phyloP scores from a whole-genome alignment of 2,113 vertebrate genomes.

The Micronisus gabar region DNA sequence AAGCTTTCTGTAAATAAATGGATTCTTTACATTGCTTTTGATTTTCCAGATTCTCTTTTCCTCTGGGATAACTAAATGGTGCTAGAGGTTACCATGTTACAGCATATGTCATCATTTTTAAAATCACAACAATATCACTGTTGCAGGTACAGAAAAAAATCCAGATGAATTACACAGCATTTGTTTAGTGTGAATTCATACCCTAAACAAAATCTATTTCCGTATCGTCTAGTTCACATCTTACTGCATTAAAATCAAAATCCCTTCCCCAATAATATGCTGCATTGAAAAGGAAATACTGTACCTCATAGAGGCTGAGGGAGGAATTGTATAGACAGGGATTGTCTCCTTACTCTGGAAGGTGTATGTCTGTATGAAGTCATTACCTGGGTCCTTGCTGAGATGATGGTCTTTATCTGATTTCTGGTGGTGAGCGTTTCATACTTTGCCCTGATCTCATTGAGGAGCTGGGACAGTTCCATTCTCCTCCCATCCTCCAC shows the following conservation, averaged over 20 bases:
- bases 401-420: slow-evolving; percentile 70
- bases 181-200: not conserved
- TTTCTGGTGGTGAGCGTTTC: slow-evolving; percentile 73
- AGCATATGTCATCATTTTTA: not conserved
- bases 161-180: not conserved
- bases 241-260: slow-evolving; percentile 54
- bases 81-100: slow-evolving; percentile 17
- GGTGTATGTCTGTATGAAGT: slow-evolving; percentile 64
- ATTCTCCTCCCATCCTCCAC: slow-evolving; percentile 92
- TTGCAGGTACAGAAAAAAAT: not conserved
- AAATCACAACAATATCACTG: not conserved
- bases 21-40: not conserved
- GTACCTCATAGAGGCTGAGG: slow-evolving; percentile 77
- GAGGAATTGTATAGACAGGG: slow-evolving; percentile 68
- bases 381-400: slow-evolving; percentile 78
- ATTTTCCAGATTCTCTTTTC: not conserved
- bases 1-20: not conserved
- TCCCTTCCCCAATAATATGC: slow-evolving; percentile 66
- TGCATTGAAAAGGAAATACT: slow-evolving; percentile 72
- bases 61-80: not conserved
- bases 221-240: not conserved
- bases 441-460: slow-evolving; percentile 84
- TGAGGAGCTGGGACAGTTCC: slow-evolving; percentile 88
- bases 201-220: not conserved
- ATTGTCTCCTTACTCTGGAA: slow-evolving; percentile 66